These are phyloP conservation scores for Thunnus albacares DNA, from an alignment of 2,797 vertebrate genomes.

Conservation along the genomic window DNA sequence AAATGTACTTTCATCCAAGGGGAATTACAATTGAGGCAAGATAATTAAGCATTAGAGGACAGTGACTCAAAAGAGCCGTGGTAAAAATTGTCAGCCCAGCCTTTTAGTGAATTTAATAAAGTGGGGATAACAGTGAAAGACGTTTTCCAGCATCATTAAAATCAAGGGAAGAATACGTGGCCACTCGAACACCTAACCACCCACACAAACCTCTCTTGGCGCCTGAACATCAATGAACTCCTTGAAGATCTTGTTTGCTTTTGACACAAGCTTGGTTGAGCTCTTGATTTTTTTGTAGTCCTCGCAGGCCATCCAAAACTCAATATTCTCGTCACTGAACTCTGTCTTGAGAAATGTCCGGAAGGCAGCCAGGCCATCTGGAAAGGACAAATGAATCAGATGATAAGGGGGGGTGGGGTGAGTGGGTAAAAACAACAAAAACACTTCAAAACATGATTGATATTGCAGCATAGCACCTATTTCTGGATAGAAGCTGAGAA, in stretches of 20 bases:
- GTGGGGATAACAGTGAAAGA: no score
- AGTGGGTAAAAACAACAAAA: conserved; percentile 30
- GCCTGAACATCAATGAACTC: conserved; percentile 94
- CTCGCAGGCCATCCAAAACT: conserved; percentile 97
- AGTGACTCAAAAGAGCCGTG: no score
- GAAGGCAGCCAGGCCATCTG: conserved; percentile 94
- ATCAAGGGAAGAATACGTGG: background rate
- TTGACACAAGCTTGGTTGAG: conserved; percentile 88
- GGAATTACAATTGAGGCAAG: no score
- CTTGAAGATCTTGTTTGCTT: conserved; percentile 93
- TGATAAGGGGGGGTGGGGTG: background rate
- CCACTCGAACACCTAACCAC: background rate
- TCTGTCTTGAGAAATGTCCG: conserved; percentile 94
- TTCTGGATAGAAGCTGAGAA: conserved; percentile 24
- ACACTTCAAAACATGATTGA: conserved; percentile 29
- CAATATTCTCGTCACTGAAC: conserved; percentile 97
- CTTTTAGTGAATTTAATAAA: no score
- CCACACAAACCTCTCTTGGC: conserved; percentile 91
- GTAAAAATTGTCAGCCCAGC: no score
- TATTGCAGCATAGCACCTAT: background rate
- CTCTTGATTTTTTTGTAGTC: conserved; percentile 95
- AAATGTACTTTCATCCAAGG: no score
- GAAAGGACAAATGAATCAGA: conserved; percentile 32
- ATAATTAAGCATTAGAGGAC: no score
- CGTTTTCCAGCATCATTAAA: background rate